Conservation (phyloP, 2,113 vertebrate genomes). For the Solea solea region DNA sequence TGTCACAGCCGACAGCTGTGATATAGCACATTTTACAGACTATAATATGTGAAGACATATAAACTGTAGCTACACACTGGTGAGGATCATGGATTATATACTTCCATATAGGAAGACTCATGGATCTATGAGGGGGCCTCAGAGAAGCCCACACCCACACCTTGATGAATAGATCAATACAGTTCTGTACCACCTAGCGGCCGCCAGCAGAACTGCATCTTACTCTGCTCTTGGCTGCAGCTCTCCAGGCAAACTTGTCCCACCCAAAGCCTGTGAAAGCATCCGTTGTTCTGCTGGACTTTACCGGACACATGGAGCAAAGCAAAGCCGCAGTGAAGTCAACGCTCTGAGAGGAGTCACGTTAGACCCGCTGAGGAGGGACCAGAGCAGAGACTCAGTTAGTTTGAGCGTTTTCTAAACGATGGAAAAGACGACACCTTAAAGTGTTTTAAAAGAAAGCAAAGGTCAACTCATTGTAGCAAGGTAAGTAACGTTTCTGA, state of each 20-base stretch:
- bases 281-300: constrained; percentile 43
- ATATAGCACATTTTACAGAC: too few species aligned
- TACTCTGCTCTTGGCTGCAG: constrained; percentile 4
- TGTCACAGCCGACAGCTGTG: too few species aligned
- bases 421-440: not conserved
- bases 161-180: too few species aligned
- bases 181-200: constrained; percentile 15
- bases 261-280: constrained; percentile 55
- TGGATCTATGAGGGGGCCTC: too few species aligned
- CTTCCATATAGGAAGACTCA: too few species aligned
- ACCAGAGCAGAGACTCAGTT: not conserved
- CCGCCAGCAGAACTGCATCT: not conserved
- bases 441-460: not conserved
- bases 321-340: not conserved
- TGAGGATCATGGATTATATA: too few species aligned
- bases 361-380: not conserved
- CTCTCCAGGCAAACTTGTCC: constrained; percentile 20
- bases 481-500: constrained; percentile 38
- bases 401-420: not conserved
- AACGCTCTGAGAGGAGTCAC: constrained; percentile 1
- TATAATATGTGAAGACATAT: too few species aligned
- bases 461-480: not conserved
- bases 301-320: not conserved
- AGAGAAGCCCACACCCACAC: too few species aligned
- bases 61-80: too few species aligned